Percentiles rank a stretch among this genome's conserved stretches.
Conservation (phyloP, 2,888 invertebrate genomes). For the Strigamia maritima region DNA sequence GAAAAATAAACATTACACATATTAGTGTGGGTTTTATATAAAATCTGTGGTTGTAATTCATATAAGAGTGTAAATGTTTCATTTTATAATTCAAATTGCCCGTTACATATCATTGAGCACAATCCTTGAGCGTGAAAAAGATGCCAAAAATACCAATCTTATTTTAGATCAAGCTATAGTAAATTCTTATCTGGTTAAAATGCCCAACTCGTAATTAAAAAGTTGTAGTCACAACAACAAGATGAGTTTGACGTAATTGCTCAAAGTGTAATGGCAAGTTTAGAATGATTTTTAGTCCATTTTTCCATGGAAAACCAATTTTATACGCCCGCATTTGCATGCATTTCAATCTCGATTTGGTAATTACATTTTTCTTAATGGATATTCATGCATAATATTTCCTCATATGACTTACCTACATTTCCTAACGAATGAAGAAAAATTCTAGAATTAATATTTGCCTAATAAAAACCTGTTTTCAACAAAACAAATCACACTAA, state of each 20-base stretch:
- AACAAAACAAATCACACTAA: neutral
- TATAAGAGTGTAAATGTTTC: neutral
- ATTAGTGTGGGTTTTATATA: neutral
- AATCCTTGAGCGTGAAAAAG: neutral
- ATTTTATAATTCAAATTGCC: neutral
- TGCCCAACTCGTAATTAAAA: neutral
- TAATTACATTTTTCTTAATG: slow-evolving; percentile 10
- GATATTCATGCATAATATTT: neutral
- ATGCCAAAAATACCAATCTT: neutral
- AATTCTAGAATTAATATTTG: neutral
- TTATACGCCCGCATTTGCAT: neutral
- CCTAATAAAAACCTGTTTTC: neutral
- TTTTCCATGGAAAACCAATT: neutral
- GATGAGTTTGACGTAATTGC: neutral
- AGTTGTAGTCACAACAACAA: neutral
- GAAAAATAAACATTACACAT: slow-evolving; percentile 5
- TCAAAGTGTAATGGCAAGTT: neutral
- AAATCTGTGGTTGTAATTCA: neutral
- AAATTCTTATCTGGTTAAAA: slow-evolving; percentile 12
- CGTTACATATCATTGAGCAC: neutral
- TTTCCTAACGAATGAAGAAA: neutral
- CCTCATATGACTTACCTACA: slow-evolving; percentile 11
- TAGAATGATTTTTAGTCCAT: neutral
- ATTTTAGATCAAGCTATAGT: neutral
- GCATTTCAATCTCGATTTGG: neutral